Evolutionary conservation across 2,888 invertebrate species (phyloP), one percentile per base, ranked within the genome.

Genomic region (Hofmannophila pseudospretella): DNA sequence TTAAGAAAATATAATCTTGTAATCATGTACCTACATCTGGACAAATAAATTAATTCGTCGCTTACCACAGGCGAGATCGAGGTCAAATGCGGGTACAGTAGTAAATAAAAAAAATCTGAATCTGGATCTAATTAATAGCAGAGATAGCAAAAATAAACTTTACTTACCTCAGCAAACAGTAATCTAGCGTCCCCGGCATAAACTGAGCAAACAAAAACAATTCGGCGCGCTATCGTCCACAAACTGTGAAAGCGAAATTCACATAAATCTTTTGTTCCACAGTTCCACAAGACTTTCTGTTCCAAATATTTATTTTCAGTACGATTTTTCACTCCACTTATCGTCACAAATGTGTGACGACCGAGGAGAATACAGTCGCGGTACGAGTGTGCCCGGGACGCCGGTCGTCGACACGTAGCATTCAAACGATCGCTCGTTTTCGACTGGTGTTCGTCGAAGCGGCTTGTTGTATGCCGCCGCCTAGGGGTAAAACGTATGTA

Each of bases 151-250:
- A 30, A 23, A 30, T 59, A 67, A 73, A 63, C 57, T 56, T 67
- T 52, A 59, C 81, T 74, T 73, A 81, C 80, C 81, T 78, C 65
- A 58, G 52, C 70, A 73, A 71, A 73, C 71, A 72, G 68, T 73
- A 76, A 76, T 77, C n/a, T 75, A 77, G 67, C 63, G 62, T 53
- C 61, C n/a, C 72, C 76, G 73, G 73, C 66, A 60, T 45, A 56
- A 66, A 60, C 55, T 50, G 52, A 42, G 56, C 63, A 70, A 70
- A 70, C 68, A 70, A 68, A 72, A 67, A 69, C 67, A 63, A 58
- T 57, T 57, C 45, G 48, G 57, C 49, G 52, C 53, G 54, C 56
- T 44, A 58, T 47, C 41, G 51, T 65, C 48, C 57, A 50, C 54
- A 41, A 49, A 51, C 44, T 45, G 42, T 49, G 42, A 47, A 43